Conservation (phyloP, 1,140 invertebrate genomes). For the Brachionus calyciflorus region DNA sequence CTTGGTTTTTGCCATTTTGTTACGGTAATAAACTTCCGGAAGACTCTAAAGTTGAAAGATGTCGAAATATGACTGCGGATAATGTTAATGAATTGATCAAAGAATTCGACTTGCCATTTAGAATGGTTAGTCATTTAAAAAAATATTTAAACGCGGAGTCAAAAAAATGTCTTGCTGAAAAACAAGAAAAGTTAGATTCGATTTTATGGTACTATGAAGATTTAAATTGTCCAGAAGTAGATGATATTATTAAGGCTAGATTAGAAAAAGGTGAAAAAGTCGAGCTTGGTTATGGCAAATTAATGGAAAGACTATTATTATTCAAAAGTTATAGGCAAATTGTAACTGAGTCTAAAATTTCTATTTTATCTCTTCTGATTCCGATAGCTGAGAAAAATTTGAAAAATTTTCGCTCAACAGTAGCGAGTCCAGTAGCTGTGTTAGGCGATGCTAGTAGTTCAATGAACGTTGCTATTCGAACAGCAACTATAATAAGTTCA, state of each 20-base stretch:
- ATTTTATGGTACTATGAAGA: conserved; percentile 59
- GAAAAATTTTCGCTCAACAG: conserved; percentile 51
- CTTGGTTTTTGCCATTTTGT: conserved; percentile 57
- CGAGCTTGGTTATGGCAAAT: conserved; percentile 52
- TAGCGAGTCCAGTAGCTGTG: conserved; percentile 56
- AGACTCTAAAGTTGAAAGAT: conserved; percentile 49
- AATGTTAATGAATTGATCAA: conserved; percentile 53
- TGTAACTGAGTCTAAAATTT: too few species aligned
- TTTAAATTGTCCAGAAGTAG: conserved; percentile 52
- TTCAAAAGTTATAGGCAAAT: conserved; percentile 50
- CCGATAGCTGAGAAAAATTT: conserved; percentile 52
- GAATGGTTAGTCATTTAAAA: conserved; percentile 51
- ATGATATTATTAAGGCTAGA: conserved; percentile 51
- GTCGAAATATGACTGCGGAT: conserved; percentile 50
- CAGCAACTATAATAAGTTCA: conserved; percentile 57
- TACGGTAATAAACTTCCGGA: conserved; percentile 51
- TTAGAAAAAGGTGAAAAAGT: conserved; percentile 50
- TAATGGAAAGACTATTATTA: conserved; percentile 55
- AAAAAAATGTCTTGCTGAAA: conserved; percentile 51
- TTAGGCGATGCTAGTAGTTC: conserved; percentile 57
- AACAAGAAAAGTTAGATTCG: conserved; percentile 52
- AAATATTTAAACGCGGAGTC: conserved; percentile 50
- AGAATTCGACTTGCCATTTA: conserved; percentile 52
- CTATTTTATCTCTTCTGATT: conserved; percentile 51
- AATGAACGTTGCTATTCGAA: conserved; percentile 57